phyloP scores from a whole-genome alignment of 2,113 vertebrate genomes.

The Murina feae region DNA sequence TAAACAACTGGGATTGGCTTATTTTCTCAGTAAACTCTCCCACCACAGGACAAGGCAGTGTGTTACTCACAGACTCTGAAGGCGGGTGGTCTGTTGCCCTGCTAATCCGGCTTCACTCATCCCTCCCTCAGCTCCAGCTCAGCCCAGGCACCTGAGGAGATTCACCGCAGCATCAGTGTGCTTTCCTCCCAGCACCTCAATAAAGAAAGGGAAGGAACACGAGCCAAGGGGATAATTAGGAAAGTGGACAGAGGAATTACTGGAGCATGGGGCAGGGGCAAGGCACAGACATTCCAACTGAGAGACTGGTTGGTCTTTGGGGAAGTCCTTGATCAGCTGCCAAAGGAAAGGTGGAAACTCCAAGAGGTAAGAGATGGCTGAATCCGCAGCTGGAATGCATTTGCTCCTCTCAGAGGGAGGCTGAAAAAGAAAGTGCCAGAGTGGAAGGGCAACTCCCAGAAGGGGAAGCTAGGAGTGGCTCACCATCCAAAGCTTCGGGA shows the following conservation, averaged over 20 bases:
- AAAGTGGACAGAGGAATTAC: neutral
- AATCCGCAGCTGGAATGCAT: neutral
- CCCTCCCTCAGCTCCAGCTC: neutral
- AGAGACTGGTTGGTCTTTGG: neutral
- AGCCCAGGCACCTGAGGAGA: neutral
- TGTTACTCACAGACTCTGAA: neutral
- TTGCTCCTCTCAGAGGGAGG: neutral
- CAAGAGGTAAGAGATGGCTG: neutral
- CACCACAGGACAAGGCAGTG: no score
- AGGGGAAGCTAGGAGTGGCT: neutral
- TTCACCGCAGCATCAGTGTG: neutral
- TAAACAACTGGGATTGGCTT: neutral
- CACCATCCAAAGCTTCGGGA: conserved; percentile 16
- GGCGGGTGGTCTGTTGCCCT: neutral
- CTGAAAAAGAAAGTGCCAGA: neutral
- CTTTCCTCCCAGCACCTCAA: neutral
- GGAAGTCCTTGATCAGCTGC: neutral
- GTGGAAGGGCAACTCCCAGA: neutral
- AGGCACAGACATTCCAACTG: neutral
- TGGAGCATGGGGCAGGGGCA: neutral
- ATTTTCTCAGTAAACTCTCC: neutral
- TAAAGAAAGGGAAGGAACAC: neutral
- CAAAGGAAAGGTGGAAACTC: neutral
- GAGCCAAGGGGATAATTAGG: accelerated
- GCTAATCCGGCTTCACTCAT: neutral